A percentile compares a stretch with the other conserved stretches of the same genome.
Evolutionary conservation across 2,888 invertebrate genomes (phyloP).

Genomic region (Brenthis ino): DNA sequence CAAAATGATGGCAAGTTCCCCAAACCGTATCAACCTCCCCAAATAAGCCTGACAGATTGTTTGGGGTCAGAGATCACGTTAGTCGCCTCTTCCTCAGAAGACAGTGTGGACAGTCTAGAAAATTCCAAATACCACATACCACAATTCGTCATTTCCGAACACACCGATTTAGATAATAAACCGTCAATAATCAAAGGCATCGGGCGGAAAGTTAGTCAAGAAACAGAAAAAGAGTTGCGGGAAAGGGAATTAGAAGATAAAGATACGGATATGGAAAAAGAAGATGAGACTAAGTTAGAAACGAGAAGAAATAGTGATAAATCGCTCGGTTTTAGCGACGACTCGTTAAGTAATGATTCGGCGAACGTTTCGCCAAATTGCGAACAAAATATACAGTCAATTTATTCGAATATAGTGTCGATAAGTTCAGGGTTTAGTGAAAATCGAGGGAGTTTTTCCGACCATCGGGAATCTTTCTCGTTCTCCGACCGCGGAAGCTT

Average conservation of each 20-base stretch:
- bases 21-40: slow-evolving; percentile 81
- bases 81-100: slow-evolving; percentile 89
- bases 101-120: slow-evolving; percentile 87
- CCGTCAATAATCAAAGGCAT: slow-evolving; percentile 92
- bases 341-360: slow-evolving; percentile 87
- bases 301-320: slow-evolving; percentile 85
- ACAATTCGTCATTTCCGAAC: slow-evolving; percentile 88
- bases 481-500: slow-evolving; percentile 77
- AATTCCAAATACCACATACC: slow-evolving; percentile 78
- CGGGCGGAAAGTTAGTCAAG: slow-evolving; percentile 86
- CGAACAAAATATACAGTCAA: slow-evolving; percentile 74
- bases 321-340: slow-evolving; percentile 87
- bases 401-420: slow-evolving; percentile 79
- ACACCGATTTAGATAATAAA: slow-evolving; percentile 85
- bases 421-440: slow-evolving; percentile 84
- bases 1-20: slow-evolving; percentile 52
- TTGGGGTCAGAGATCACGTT: slow-evolving; percentile 92
- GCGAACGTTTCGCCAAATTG: slow-evolving; percentile 81
- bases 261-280: slow-evolving; percentile 65
- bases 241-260: slow-evolving; percentile 42
- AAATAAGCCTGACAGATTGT: slow-evolving; percentile 96
- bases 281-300: slow-evolving; percentile 62
- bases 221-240: slow-evolving; percentile 69
- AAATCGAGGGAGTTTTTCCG: slow-evolving; percentile 78
- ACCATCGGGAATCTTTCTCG: slow-evolving; percentile 74